phyloP scores from a whole-genome alignment of 1,140 invertebrate genomes.

The Oedothorax gibbosus region DNA sequence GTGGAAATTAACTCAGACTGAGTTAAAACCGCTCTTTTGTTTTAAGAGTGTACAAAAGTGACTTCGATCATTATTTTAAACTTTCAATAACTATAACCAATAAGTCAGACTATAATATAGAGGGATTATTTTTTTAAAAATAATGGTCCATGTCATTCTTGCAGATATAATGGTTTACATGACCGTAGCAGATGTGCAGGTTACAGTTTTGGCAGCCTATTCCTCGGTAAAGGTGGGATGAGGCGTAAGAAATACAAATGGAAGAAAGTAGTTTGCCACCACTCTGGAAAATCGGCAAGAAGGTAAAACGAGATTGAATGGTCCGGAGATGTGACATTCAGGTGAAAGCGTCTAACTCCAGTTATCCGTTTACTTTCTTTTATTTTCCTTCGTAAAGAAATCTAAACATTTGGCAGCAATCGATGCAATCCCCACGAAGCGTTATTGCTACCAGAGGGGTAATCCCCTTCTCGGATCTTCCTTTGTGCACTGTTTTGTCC shows the following conservation, averaged over 20 bases:
- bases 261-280: conserved; percentile 46
- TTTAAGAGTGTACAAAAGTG: no score
- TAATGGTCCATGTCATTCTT: no score
- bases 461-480: conserved; percentile 33
- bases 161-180: no score
- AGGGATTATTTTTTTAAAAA: no score
- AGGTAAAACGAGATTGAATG: conserved; percentile 58
- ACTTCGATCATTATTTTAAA: no score
- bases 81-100: no score
- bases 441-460: conserved; percentile 54
- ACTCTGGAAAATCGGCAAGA: not conserved
- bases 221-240: conserved; percentile 34
- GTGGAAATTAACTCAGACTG: no score
- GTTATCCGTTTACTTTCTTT: conserved; percentile 18
- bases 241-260: conserved; percentile 53
- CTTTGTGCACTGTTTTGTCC: conserved; percentile 28
- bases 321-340: conserved; percentile 49
- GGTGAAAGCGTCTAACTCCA: conserved; percentile 51
- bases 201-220: not conserved
- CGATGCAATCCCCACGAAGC: conserved; percentile 39
- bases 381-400: conserved; percentile 37
- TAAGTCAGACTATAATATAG: no score
- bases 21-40: no score
- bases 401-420: conserved; percentile 47
- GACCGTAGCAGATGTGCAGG: no score